Percentiles rank a stretch among this genome's conserved stretches.
These are phyloP conservation scores for Mormoops blainvillei DNA, from an alignment of 2,113 vertebrate species.

Conservation along the genomic window DNA sequence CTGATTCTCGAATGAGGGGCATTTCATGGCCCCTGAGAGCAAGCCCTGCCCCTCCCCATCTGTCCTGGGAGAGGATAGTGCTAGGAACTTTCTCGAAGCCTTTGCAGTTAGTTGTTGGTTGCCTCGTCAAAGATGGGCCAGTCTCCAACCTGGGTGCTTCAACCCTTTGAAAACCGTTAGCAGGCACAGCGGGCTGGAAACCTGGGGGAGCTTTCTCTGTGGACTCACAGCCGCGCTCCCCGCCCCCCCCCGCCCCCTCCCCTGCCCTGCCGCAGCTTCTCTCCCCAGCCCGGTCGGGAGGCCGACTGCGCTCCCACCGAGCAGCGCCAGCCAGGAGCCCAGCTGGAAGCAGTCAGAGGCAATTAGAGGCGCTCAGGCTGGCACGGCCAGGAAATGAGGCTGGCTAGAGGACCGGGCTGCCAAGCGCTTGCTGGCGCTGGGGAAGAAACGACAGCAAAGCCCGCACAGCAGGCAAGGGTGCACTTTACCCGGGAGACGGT, in stretches of 20 bases:
- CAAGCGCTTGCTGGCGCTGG: background rate
- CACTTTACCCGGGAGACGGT: background rate
- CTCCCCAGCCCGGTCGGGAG: constrained; percentile 38
- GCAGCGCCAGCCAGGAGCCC: constrained; percentile 49
- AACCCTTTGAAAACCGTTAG: background rate
- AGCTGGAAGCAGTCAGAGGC: constrained; percentile 69
- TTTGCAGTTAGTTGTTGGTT: background rate
- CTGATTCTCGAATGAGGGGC: background rate
- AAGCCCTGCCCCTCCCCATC: background rate
- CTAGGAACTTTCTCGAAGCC: background rate
- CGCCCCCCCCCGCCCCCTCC: background rate
- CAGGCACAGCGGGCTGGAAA: background rate
- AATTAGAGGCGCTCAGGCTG: constrained; percentile 65
- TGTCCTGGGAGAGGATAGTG: background rate
- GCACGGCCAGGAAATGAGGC: constrained; percentile 47
- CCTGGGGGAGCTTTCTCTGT: background rate
- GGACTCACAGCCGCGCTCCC: constrained; percentile 24
- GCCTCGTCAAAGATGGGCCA: background rate
- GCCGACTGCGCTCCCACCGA: background rate
- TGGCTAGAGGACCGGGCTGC: constrained; percentile 34
- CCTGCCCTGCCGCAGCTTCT: no score
- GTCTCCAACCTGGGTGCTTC: background rate
- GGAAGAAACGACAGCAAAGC: background rate
- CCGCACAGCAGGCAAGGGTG: background rate
- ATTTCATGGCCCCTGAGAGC: background rate